A percentile compares a stretch with the other conserved stretches of the same genome.
Evolutionary conservation across 2,113 vertebrate genomes (phyloP).

Genomic region (Boleophthalmus pectinirostris): DNA sequence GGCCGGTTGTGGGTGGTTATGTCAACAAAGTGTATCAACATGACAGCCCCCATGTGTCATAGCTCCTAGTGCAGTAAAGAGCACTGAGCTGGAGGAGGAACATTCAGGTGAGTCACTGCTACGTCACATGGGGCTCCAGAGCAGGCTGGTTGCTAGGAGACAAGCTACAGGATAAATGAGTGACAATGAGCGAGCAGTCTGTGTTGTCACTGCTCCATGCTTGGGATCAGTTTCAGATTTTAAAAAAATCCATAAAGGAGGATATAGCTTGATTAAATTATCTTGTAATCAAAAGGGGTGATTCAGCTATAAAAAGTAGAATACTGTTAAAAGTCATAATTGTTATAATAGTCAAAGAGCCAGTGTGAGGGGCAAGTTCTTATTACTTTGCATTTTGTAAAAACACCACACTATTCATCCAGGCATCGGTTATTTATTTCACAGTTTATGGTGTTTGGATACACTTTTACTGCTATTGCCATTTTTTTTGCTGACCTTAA

Average conservation of each 20-base stretch:
- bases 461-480: too few relatives aligned
- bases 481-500: too few relatives aligned
- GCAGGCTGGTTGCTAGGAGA: slow-evolving; percentile 76
- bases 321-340: background rate
- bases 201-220: slow-evolving; percentile 2
- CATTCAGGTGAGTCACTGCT: slow-evolving; percentile 84
- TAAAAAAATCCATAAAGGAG: background rate
- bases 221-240: background rate
- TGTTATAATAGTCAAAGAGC: background rate
- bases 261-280: background rate
- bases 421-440: too few relatives aligned
- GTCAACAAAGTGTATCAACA: background rate
- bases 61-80: background rate
- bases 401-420: background rate
- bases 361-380: background rate
- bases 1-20: background rate
- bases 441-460: too few relatives aligned
- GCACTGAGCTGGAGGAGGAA: slow-evolving; percentile 60
- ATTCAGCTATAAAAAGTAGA: too few relatives aligned
- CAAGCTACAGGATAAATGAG: slow-evolving; percentile 71
- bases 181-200: slow-evolving; percentile 65
- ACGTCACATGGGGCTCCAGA: slow-evolving; percentile 67
- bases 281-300: too few relatives aligned
- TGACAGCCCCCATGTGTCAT: background rate
- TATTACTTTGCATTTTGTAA: background rate